Conservation (phyloP, 1,140 invertebrate species). For the Eriocheir sinensis region DNA sequence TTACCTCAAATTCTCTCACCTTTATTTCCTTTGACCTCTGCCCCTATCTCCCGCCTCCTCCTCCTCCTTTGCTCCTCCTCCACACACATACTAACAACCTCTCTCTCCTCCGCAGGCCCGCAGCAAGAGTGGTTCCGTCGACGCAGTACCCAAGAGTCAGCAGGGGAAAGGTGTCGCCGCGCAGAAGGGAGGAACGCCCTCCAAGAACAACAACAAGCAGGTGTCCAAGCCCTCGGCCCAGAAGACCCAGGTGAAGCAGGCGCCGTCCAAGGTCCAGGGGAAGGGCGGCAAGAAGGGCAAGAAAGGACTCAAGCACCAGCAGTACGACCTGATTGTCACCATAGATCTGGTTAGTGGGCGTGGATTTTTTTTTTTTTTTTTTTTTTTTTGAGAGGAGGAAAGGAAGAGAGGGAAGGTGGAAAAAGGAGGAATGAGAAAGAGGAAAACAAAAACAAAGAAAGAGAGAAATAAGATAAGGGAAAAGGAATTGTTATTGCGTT, state of each 20-base stretch:
- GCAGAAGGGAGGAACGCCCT: constrained; percentile 73
- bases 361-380: not conserved
- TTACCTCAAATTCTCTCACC: no score
- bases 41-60: not conserved
- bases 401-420: no score
- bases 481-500: no score
- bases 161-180: constrained; percentile 60
- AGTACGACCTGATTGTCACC: constrained; percentile 90
- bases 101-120: constrained; percentile 71
- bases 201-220: constrained; percentile 73
- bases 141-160: constrained; percentile 77
- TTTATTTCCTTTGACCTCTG: not conserved
- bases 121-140: constrained; percentile 79
- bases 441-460: no score
- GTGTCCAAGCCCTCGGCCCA: constrained; percentile 84
- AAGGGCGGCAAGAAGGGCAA: constrained; percentile 86
- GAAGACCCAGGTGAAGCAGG: constrained; percentile 82
- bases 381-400: no score
- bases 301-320: constrained; percentile 90
- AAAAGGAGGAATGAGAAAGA: no score
- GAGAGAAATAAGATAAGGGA: no score
- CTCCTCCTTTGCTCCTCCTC: not conserved
- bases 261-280: constrained; percentile 78
- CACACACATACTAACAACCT: not conserved
- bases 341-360: constrained; percentile 89